Percentiles rank a stretch among this genome's conserved stretches.
These are phyloP conservation scores for Diadumene lineata DNA, from an alignment of 92 coral and sea anemone species.

Conservation along the genomic window DNA sequence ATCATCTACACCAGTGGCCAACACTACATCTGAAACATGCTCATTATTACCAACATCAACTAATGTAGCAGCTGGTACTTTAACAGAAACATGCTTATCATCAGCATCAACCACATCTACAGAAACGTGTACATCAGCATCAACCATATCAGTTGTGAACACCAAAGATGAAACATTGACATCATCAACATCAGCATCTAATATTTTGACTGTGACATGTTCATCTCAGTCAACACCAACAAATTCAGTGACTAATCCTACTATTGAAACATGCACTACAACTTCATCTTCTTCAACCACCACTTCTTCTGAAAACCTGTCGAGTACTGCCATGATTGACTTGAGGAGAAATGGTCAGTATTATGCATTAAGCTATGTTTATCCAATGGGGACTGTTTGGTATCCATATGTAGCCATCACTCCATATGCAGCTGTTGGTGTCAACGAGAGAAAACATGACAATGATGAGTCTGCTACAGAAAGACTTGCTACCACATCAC, in stretches of 20 bases:
- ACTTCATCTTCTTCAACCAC: neutral
- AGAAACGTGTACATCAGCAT: no score
- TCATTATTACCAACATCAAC: no score
- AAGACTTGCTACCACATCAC: conserved; percentile 17
- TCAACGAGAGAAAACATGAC: conserved; percentile 6
- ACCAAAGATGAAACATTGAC: no score
- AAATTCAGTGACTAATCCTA: neutral
- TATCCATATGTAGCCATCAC: conserved; percentile 48
- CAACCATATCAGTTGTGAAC: no score
- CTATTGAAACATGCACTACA: neutral
- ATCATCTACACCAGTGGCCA: no score
- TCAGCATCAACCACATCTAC: no score
- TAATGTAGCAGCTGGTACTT: no score
- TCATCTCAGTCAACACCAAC: no score
- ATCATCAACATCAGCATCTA: no score
- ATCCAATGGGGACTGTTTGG: conserved; percentile 50
- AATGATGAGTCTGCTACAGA: neutral
- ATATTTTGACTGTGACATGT: no score
- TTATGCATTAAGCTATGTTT: conserved; percentile 45
- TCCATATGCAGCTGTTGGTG: conserved; percentile 25
- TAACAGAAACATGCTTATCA: no score
- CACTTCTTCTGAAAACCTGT: neutral
- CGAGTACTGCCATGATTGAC: neutral
- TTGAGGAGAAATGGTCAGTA: conserved; percentile 17
- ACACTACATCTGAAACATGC: no score